phyloP scores from a whole-genome alignment of 2,797 vertebrate species.

The Microtus obscurus region DNA sequence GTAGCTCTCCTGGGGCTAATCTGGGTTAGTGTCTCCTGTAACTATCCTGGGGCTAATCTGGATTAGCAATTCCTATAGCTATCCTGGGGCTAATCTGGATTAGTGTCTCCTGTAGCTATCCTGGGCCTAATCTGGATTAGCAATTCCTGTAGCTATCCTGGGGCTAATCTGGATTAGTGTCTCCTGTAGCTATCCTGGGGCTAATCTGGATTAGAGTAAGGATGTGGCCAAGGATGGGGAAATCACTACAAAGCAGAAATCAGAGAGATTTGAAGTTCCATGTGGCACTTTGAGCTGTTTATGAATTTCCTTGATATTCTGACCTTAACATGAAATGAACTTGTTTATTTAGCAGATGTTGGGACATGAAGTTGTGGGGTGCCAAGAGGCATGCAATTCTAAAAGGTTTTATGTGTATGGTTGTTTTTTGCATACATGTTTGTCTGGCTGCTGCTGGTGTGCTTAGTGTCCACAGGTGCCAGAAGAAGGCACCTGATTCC shows the following conservation, averaged over 20 bases:
- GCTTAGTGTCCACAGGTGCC: background rate
- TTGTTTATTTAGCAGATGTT: constrained; percentile 40
- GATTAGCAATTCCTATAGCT: background rate
- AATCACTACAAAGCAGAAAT: constrained; percentile 48
- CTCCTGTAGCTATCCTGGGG: background rate
- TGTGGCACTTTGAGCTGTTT: constrained; percentile 37
- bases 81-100: background rate
- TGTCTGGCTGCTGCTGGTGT: background rate
- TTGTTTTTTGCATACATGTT: background rate
- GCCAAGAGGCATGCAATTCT: background rate
- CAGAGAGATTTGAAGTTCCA: constrained; percentile 49
- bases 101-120: background rate
- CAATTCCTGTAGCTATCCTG: background rate
- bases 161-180: background rate
- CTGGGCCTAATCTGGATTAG: background rate
- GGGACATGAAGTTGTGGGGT: background rate
- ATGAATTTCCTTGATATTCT: constrained; percentile 43
- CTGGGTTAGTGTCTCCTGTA: background rate
- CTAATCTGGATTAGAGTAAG: constrained; percentile 35
- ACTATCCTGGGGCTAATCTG: background rate
- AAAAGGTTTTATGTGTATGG: background rate
- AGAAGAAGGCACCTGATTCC: background rate
- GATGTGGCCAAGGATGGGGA: constrained; percentile 53
- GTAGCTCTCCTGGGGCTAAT: background rate
- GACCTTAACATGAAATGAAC: background rate